Evolutionary conservation across 2,888 invertebrate species (phyloP), one percentile per base, ranked within the genome.

Genomic region (Athalia cordata): DNA sequence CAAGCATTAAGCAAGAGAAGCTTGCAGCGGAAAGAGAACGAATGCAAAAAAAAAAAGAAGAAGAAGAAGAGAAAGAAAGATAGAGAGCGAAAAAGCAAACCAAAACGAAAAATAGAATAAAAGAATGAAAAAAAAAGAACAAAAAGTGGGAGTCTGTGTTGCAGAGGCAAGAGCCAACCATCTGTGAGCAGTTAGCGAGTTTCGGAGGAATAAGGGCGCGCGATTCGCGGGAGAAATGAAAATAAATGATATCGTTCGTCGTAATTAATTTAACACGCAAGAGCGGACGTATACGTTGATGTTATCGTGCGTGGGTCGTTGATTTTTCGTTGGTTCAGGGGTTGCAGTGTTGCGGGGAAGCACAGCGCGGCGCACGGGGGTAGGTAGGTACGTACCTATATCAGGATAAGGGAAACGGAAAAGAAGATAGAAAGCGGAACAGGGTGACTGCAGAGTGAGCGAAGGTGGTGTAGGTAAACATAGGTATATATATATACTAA

Each of bases 241-340:
- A 89, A 89, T 88, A 88, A 88, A 88, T 87, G 88, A 88, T 87
- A 86, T 86, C 85, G 83, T 82, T 81, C 83, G 82, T 85, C 83
- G 87, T 88, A 89, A 89, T 89, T 87, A 88, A 88, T 87, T 87
- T 87, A 87, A 84, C 86, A 85, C 84, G 85, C 82, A 68, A 70
- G 83, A 83, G 65, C 78, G 82, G 84, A 84, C 83, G 81, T 83
- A 85, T 83, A 85, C 84, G 84, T 81, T 83, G 81, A 83, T 81
- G 81, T 83, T 81, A 83, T 82, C 80, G 82, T 83, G 83, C 84
- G 82, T 80, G 83, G 72, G 47, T 72, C 72, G 72, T 72, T 72
- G 72, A 72, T 72, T 72, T 72, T 72, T 57, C 72, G 52, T 52
- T 50, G 29, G n/a, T 55, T n/a, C 29, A 66, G 49, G 66, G 66